Evolutionary conservation across 2,888 invertebrate species (phyloP).

Genomic region (Euplexia lucipara): DNA sequence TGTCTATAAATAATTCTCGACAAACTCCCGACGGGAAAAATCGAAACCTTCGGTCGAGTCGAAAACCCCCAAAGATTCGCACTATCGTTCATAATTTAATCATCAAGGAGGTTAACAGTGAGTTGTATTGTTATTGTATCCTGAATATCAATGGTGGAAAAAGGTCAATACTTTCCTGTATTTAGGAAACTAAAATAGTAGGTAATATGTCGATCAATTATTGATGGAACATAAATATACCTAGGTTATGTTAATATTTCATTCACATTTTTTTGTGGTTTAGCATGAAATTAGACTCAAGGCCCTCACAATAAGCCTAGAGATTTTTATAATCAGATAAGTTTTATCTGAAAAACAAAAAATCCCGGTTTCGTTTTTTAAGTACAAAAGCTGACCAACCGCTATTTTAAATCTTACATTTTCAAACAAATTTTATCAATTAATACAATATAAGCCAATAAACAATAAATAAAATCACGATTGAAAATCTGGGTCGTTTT

Average conservation of each 20-base stretch:
- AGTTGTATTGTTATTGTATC: conserved; percentile 25
- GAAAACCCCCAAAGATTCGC: conserved; percentile 50
- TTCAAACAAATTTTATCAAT: no score
- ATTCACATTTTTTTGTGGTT: neutral
- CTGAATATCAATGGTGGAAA: conserved; percentile 19
- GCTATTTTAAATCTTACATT: no score
- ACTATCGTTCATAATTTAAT: conserved; percentile 63
- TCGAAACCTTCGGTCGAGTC: conserved; percentile 61
- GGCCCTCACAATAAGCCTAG: no score
- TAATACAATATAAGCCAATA: no score
- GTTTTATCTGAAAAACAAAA: no score
- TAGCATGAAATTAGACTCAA: no score
- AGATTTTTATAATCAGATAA: no score
- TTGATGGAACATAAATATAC: no score
- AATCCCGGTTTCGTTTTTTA: no score
- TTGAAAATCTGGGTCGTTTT: no score
- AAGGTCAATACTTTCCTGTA: conserved; percentile 5
- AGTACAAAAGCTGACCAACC: no score
- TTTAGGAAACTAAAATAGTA: neutral
- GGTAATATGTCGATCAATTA: neutral
- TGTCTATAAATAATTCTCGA: conserved; percentile 69
- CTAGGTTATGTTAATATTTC: neutral
- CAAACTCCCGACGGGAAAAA: conserved; percentile 66
- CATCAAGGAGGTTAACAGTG: conserved; percentile 54
- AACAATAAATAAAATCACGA: no score